A percentile compares a stretch with the other conserved stretches of the same genome.
These are phyloP conservation scores for Microplitis demolitor DNA, from an alignment of 1,140 invertebrate species.

Conservation along the genomic window DNA sequence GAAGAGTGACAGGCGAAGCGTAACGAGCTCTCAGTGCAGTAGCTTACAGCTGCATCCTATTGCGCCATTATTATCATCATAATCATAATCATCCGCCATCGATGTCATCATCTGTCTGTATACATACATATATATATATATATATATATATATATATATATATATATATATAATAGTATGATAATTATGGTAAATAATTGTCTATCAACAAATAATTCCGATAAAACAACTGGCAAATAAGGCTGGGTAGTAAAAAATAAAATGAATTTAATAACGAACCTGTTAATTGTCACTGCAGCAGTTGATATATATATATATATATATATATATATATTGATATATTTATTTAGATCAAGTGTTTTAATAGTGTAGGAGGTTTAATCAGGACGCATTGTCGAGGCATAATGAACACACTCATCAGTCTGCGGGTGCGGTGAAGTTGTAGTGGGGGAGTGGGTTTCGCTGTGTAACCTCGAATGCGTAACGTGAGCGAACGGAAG, in stretches of 20 bases:
- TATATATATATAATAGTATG: background rate
- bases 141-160: too few species aligned
- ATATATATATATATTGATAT: too few species aligned
- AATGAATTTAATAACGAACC: too few species aligned
- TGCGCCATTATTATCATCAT: background rate
- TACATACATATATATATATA: background rate
- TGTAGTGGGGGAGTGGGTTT: background rate
- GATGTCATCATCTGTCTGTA: background rate
- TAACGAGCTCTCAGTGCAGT: background rate
- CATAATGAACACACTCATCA: constrained; percentile 15
- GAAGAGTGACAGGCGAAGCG: background rate
- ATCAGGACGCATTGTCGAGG: constrained; percentile 3
- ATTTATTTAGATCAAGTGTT: background rate
- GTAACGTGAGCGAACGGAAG: background rate
- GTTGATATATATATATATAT: too few species aligned
- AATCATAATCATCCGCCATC: background rate
- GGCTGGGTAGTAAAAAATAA: too few species aligned
- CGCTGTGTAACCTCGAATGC: background rate
- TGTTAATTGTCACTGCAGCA: too few species aligned
- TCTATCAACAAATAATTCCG: background rate
- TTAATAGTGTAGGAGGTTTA: background rate
- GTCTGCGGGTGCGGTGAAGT: background rate
- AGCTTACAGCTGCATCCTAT: background rate
- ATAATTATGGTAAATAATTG: background rate
- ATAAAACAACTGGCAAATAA: too few species aligned